Evolutionary conservation across 2,797 vertebrate species (phyloP).

Genomic region (Yasuhikotakia modesta): DNA sequence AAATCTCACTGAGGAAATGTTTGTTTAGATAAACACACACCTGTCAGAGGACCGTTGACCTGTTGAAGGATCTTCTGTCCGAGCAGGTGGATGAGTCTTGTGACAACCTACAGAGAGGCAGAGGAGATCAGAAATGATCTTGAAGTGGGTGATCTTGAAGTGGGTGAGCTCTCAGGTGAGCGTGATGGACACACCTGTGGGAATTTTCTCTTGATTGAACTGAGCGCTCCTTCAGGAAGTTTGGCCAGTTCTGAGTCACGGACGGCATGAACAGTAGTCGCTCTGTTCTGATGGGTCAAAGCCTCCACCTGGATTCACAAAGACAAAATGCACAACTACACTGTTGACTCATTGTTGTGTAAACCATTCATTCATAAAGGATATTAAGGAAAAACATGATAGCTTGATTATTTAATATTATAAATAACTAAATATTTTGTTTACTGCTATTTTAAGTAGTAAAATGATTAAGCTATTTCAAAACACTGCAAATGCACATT

Average conservation of each 20-base stretch:
- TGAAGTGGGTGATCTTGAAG: neutral
- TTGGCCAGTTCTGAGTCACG: constrained; percentile 96
- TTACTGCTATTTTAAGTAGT: no score
- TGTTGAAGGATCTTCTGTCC: constrained; percentile 96
- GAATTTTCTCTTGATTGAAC: constrained; percentile 92
- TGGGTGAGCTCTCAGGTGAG: neutral
- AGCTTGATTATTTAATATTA: no score
- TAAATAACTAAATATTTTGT: no score
- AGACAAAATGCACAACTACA: constrained; percentile 1
- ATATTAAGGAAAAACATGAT: no score
- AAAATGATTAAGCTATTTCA: no score
- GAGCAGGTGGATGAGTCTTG: constrained; percentile 89
- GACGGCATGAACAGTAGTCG: constrained; percentile 92
- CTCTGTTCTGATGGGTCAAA: constrained; percentile 89
- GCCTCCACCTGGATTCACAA: constrained; percentile 84
- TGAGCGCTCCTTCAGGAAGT: constrained; percentile 89
- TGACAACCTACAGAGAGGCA: constrained; percentile 86
- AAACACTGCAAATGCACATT: no score
- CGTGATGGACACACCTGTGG: constrained; percentile 80
- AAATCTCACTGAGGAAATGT: neutral
- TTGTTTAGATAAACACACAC: constrained; percentile 63
- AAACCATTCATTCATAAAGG: no score
- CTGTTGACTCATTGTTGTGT: no score
- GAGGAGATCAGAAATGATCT: constrained; percentile 15
- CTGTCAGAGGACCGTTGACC: constrained; percentile 81